Evolutionary conservation across 2,113 vertebrate genomes (phyloP), one percentile per base, ranked within the genome.

Genomic region (Lophotis ruficrista): DNA sequence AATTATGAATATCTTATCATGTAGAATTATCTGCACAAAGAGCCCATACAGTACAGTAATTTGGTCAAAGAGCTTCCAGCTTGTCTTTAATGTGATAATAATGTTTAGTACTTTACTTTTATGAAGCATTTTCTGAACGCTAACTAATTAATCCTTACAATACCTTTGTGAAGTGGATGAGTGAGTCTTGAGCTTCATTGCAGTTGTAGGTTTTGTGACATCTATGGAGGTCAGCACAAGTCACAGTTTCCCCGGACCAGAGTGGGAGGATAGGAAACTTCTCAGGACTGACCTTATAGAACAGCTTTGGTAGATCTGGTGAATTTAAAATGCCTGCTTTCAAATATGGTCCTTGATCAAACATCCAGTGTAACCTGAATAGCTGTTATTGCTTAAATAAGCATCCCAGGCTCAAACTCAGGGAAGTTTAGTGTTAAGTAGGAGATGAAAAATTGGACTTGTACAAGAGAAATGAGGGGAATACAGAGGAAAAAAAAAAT

Each of bases 1-100:
- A 89, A 84, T 87, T 94, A 84, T 78, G 76, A 95, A 61, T 80
- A 83, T 73, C 47, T 83, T 84, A 56, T 57, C 4, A 69, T 18
- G 27, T n/a, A 27, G 60, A 89, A 93, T 93, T 94, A 82, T 68
- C 89, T 61, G 50, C 53, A 84, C 64, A 95, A 89, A 89, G 48
- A 91, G 61, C 69, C 43, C 33, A 56, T 75, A 60, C 68, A 92
- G 37, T 83, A 84, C 30, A 76, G 60, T 79, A 92, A 60, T 21
- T 66, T 64, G 73, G 51, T 60, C 77, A 91, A 89, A 89, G 43
- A 56, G 51, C 11, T 30, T 91, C 61, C 70, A 91, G 60, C 38
- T 96, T 89, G 73, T 84, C 83, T 94, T 95, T 91, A 93, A 94
- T 93, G 56, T 84, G 83, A 35, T 66, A 79, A 73, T 94, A 91